Conservation (phyloP, 2,113 vertebrate genomes). For the Mustelus asterias region DNA sequence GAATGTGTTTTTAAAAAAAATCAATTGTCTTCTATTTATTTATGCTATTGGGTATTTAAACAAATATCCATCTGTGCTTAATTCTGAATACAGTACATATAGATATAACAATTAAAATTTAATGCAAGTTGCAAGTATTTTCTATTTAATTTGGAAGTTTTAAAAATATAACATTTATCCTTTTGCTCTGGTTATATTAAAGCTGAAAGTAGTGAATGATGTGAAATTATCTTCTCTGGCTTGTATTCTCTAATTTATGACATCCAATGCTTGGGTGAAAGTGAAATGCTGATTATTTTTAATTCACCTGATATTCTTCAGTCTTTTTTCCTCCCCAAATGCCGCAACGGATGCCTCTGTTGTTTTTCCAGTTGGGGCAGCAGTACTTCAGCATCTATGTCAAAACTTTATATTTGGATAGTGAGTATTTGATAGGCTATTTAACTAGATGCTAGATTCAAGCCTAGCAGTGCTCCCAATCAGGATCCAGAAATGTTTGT, state of each 20-base stretch:
- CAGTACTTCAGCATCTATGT: not conserved
- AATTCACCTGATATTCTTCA: not conserved
- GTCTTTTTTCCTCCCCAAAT: not conserved
- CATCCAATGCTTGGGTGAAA: no score
- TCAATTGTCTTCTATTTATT: not conserved
- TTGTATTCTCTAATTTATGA: no score
- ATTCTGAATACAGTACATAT: not conserved
- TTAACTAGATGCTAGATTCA: not conserved
- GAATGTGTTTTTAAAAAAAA: not conserved
- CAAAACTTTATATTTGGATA: not conserved
- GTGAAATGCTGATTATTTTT: not conserved
- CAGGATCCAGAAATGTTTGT: not conserved
- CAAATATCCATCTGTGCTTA: not conserved
- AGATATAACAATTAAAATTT: not conserved
- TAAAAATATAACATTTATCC: not conserved
- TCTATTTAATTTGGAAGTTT: not conserved
- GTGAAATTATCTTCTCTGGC: not conserved
- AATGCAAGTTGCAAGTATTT: not conserved
- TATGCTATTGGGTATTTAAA: not conserved
- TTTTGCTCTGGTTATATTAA: not conserved
- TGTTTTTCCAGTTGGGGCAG: not conserved
- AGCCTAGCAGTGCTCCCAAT: not conserved
- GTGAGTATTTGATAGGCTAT: not conserved
- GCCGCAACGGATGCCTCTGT: not conserved
- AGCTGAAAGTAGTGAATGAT: not conserved